Percentiles rank a stretch among this genome's conserved stretches.
Evolutionary conservation across 2,888 invertebrate genomes (phyloP).

Genomic region (Brachynemurus nebulosus): DNA sequence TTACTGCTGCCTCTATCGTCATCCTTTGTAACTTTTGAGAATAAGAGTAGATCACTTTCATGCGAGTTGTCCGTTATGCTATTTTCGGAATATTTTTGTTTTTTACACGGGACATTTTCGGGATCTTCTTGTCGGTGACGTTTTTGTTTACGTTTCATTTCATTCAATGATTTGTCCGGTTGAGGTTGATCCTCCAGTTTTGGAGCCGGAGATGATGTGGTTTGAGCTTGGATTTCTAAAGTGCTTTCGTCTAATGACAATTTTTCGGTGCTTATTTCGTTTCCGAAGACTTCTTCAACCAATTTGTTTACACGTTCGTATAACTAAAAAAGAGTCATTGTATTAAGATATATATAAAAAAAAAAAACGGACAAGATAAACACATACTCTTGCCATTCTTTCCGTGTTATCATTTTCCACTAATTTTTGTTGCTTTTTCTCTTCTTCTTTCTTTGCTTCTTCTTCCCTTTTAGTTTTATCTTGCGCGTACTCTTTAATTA

Average conservation of each 20-base stretch:
- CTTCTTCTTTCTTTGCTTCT: background rate
- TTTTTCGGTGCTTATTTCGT: background rate
- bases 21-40: too few relatives aligned
- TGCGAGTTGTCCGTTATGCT: too few relatives aligned
- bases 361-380: background rate
- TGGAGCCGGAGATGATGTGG: background rate
- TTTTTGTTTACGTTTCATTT: background rate
- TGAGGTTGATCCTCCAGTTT: background rate
- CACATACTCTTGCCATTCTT: background rate
- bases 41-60: too few relatives aligned
- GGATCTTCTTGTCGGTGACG: background rate
- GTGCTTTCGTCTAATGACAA: background rate
- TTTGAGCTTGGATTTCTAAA: background rate
- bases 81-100: too few relatives aligned
- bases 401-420: background rate
- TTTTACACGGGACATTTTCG: too few relatives aligned
- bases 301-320: too few relatives aligned
- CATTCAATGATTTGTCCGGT: background rate
- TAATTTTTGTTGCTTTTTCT: background rate
- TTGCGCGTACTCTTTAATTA: slow-evolving; percentile 30
- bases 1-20: too few relatives aligned
- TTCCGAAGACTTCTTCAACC: background rate
- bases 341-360: too few relatives aligned
- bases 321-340: too few relatives aligned
- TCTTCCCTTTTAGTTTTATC: background rate